These are phyloP conservation scores for Caerostris extrusa DNA, from an alignment of 1,140 invertebrate genomes.

Conservation along the genomic window DNA sequence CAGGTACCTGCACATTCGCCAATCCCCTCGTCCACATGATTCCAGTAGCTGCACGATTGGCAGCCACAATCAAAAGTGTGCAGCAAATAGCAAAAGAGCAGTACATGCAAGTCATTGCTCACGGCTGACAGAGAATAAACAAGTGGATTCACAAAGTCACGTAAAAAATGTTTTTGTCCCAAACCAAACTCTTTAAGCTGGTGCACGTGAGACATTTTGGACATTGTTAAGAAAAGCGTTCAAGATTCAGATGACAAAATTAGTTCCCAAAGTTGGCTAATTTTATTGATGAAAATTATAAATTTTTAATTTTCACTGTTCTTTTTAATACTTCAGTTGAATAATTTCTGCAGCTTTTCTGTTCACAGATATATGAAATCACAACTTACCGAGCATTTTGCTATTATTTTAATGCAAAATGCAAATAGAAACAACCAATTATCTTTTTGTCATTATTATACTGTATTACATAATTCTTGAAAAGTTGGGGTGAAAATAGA, in stretches of 20 bases:
- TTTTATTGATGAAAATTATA: neutral
- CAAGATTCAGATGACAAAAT: neutral
- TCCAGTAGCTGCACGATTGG: neutral
- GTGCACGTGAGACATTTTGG: no score
- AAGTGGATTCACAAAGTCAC: neutral
- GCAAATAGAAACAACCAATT: no score
- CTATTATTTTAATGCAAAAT: no score
- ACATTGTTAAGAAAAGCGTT: neutral
- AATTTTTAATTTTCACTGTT: neutral
- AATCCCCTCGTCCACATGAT: neutral
- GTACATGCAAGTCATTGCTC: neutral
- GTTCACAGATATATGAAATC: no score
- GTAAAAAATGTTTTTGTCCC: neutral
- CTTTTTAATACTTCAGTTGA: neutral
- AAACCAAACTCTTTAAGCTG: no score
- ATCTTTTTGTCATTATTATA: no score
- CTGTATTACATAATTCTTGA: no score
- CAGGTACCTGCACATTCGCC: slow-evolving; percentile 17
- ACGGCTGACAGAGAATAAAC: neutral
- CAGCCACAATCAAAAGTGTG: neutral
- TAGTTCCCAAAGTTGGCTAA: neutral
- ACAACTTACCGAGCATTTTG: no score
- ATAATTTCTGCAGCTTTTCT: neutral
- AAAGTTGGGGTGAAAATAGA: no score
- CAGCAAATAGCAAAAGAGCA: neutral